Percentiles rank a stretch among this genome's conserved stretches.
These are phyloP conservation scores for Carassius auratus DNA, from an alignment of 2,113 vertebrate species.

Conservation along the genomic window DNA sequence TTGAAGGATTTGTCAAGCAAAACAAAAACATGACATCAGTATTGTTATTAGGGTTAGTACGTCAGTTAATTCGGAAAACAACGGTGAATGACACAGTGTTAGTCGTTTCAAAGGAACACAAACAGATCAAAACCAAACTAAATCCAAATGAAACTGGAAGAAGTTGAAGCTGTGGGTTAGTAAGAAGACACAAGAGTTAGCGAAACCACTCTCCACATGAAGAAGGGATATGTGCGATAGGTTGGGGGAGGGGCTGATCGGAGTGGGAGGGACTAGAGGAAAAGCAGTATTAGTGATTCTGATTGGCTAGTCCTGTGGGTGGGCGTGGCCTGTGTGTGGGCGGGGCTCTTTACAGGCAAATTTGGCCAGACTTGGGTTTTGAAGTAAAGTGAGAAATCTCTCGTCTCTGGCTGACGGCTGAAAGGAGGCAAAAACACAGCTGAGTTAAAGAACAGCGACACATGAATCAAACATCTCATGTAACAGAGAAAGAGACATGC, in stretches of 20 bases:
- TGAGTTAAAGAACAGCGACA: neutral
- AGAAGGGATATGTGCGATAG: conserved; percentile 25
- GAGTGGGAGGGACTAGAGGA: conserved; percentile 69
- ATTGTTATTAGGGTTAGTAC: conserved; percentile 78
- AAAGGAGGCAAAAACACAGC: conserved; percentile 32
- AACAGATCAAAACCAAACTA: conserved; percentile 64
- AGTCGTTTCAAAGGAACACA: conserved; percentile 77
- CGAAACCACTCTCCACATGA: conserved; percentile 70
- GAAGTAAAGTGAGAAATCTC: neutral
- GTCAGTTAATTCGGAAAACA: conserved; percentile 78
- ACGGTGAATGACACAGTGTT: conserved; percentile 87
- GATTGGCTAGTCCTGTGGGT: conserved; percentile 65
- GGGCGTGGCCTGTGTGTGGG: conserved; percentile 48
- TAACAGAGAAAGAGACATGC: neutral
- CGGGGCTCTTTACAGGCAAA: conserved; percentile 47
- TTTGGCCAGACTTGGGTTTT: conserved; percentile 51
- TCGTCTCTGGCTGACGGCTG: conserved; percentile 34
- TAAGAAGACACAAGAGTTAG: conserved; percentile 86
- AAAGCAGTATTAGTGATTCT: conserved; percentile 59
- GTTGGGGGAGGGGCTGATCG: conserved; percentile 58
- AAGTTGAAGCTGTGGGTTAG: conserved; percentile 82
- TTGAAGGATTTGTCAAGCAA: conserved; percentile 59
- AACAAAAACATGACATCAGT: conserved; percentile 63
- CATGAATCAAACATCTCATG: neutral
- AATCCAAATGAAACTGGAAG: conserved; percentile 72